Conservation (phyloP, 1,140 invertebrate genomes). For the Phymorhynchus buccinoides region DNA sequence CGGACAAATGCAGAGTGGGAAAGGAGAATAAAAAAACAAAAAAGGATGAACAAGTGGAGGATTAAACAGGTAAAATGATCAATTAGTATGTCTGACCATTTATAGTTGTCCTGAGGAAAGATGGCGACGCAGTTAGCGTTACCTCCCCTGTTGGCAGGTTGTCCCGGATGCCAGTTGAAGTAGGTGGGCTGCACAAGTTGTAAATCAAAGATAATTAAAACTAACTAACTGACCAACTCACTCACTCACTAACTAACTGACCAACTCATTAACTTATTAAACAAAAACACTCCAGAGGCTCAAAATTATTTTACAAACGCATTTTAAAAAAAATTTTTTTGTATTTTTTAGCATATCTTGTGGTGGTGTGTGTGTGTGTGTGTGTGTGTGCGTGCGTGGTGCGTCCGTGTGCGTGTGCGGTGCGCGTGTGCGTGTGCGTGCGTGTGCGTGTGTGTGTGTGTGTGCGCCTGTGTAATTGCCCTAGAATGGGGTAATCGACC, state of each 20-base stretch:
- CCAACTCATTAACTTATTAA: too few species aligned
- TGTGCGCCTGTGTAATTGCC: neutral
- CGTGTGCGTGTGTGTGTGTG: slow-evolving; percentile 12
- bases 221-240: neutral
- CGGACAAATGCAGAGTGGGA: too few species aligned
- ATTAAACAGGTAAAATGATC: too few species aligned
- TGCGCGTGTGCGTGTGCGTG: neutral
- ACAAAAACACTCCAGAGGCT: too few species aligned
- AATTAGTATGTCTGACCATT: too few species aligned
- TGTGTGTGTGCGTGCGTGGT: slow-evolving; percentile 5
- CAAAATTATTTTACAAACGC: too few species aligned
- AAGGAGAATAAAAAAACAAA: too few species aligned
- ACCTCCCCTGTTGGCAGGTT: slow-evolving; percentile 43
- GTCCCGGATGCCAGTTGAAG: slow-evolving; percentile 40
- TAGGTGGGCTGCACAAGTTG: slow-evolving; percentile 21
- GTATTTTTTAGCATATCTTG: neutral
- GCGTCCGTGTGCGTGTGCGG: neutral
- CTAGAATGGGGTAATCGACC: too few species aligned
- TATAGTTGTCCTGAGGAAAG: neutral
- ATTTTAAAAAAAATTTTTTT: too few species aligned
- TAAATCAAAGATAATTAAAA: neutral
- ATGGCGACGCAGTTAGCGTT: slow-evolving; percentile 49
- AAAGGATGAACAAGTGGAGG: too few species aligned
- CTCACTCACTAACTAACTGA: too few species aligned
- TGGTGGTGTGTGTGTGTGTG: neutral